phyloP scores from a whole-genome alignment of 2,888 invertebrate species.

The Drosophila pullipes region DNA sequence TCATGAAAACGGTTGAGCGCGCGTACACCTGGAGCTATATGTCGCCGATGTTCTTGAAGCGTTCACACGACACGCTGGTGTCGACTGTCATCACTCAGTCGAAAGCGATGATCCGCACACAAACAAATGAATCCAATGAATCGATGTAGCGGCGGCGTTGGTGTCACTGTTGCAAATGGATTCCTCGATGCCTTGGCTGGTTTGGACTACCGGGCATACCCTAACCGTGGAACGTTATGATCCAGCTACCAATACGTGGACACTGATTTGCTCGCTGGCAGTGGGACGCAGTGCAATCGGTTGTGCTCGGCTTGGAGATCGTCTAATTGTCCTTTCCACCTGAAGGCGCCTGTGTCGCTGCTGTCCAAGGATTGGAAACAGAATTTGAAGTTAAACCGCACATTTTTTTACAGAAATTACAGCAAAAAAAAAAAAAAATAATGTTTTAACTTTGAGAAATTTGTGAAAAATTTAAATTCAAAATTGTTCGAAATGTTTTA shows the following conservation, averaged over 20 bases:
- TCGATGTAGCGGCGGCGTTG: conserved; percentile 94
- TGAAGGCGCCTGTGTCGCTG: conserved; percentile 95
- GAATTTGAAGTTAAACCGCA: no score
- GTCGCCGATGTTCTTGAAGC: no score
- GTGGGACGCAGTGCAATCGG: no score
- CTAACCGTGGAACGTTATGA: conserved; percentile 94
- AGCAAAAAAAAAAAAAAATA: no score
- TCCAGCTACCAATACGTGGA: conserved; percentile 93
- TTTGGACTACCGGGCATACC: conserved; percentile 96
- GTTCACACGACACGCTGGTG: conserved; percentile 84
- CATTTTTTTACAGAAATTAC: no score
- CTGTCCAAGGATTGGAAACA: conserved; percentile 60
- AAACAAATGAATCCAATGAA: conserved; percentile 94
- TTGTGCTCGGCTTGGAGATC: conserved; percentile 90
- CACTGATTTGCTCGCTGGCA: conserved; percentile 89
- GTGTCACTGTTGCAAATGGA: conserved; percentile 93
- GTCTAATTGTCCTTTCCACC: conserved; percentile 91
- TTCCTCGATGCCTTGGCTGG: conserved; percentile 96
- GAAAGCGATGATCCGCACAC: conserved; percentile 92
- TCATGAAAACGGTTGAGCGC: conserved; percentile 78
- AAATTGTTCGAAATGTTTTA: background rate
- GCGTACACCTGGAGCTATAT: no score
- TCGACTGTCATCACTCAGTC: conserved; percentile 93
- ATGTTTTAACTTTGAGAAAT: background rate
- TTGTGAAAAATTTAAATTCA: background rate